Evolutionary conservation across 2,888 invertebrate species (phyloP).

Genomic region (Linyphia triangularis): DNA sequence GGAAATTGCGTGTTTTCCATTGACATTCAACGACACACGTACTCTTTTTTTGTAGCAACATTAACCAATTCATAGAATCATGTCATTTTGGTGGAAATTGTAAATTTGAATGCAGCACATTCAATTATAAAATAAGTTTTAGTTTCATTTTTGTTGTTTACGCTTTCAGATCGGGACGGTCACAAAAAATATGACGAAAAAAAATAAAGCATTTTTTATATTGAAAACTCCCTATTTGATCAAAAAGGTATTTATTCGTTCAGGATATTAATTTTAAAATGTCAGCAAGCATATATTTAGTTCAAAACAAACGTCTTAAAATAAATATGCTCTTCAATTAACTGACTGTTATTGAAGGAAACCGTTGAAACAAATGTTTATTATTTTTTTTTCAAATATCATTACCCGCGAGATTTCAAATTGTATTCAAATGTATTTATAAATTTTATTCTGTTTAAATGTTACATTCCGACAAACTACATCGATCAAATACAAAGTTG

Average conservation of each 20-base stretch:
- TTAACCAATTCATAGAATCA: too few relatives aligned
- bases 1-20: not conserved
- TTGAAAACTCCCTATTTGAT: not conserved
- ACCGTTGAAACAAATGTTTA: not conserved
- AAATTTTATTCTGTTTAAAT: too few relatives aligned
- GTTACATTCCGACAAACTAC: too few relatives aligned
- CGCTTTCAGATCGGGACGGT: too few relatives aligned
- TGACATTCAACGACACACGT: not conserved
- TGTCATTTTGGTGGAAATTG: too few relatives aligned
- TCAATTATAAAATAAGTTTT: too few relatives aligned
- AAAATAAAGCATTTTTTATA: not conserved
- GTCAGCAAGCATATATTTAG: not conserved
- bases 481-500: too few relatives aligned
- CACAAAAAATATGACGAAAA: not conserved
- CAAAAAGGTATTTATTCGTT: too few relatives aligned
- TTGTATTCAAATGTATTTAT: too few relatives aligned
- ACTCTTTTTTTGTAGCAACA: not conserved
- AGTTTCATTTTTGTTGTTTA: too few relatives aligned
- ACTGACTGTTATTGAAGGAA: not conserved
- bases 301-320: not conserved
- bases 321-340: not conserved
- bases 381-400: not conserved
- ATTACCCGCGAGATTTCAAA: constrained; percentile 14
- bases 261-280: not conserved
- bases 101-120: too few relatives aligned